phyloP scores from a whole-genome alignment of 2,888 invertebrate species.

The Apodemia duryi region DNA sequence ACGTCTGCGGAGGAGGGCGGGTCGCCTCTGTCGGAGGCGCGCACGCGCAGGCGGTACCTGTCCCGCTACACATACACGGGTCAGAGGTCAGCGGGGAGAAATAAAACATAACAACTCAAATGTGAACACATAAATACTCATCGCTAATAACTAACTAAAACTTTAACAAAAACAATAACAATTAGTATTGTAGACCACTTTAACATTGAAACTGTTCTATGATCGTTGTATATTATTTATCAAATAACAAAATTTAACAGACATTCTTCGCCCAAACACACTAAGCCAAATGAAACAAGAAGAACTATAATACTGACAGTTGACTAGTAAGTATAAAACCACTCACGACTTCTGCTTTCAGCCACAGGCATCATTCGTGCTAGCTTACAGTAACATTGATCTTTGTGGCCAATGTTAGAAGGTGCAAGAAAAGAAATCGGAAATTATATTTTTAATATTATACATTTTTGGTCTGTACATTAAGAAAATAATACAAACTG shows the following conservation, averaged over 20 bases:
- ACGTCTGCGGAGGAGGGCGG: conserved; percentile 96
- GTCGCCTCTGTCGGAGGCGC: conserved; percentile 96
- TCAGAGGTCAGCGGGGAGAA: conserved; percentile 84
- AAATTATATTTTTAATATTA: conserved; percentile 80
- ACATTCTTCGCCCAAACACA: conserved; percentile 63
- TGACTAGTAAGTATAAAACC: conserved; percentile 48
- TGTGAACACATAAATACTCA: conserved; percentile 74
- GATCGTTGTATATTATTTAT: conserved; percentile 34
- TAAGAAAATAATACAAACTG: conserved; percentile 71
- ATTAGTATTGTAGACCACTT: conserved; percentile 58
- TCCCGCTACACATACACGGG: conserved; percentile 94
- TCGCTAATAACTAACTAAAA: conserved; percentile 71
- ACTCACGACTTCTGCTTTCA: conserved; percentile 58
- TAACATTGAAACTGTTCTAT: conserved; percentile 46
- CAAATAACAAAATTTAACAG: conserved; percentile 34
- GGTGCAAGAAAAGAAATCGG: conserved; percentile 84
- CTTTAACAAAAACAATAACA: conserved; percentile 52
- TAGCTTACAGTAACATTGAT: conserved; percentile 84
- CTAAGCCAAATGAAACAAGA: conserved; percentile 67
- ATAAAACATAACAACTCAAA: conserved; percentile 80
- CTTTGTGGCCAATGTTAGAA: conserved; percentile 82
- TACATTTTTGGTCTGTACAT: conserved; percentile 76
- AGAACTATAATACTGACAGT: conserved; percentile 54
- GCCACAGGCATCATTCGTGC: conserved; percentile 54
- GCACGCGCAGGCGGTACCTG: conserved; percentile 97